Evolutionary conservation across 2,113 vertebrate species (phyloP).

Genomic region (Diadophis punctatus): DNA sequence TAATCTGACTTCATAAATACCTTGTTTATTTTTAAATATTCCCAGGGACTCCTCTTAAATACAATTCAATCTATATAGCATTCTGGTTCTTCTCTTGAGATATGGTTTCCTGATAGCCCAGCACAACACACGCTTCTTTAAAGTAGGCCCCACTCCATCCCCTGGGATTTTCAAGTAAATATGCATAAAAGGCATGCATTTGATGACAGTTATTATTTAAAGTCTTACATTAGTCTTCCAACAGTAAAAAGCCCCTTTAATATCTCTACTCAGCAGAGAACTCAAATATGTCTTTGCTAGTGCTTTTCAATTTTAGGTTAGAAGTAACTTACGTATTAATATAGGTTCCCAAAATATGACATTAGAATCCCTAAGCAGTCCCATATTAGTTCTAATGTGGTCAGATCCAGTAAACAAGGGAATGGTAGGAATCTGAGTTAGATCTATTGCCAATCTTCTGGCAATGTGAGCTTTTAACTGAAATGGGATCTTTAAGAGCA

Average conservation of each 20-base stretch:
- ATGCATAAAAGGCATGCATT: background rate
- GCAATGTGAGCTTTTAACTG: background rate
- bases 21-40: background rate
- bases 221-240: background rate
- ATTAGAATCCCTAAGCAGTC: background rate
- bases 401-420: background rate
- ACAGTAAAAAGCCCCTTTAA: background rate
- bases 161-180: background rate
- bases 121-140: background rate
- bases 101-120: background rate
- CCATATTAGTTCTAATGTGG: background rate
- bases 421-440: background rate
- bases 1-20: background rate
- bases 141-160: background rate
- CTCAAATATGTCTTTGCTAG: too few relatives aligned
- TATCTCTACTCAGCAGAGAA: background rate
- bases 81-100: background rate
- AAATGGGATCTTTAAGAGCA: background rate
- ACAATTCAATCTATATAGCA: background rate
- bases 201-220: background rate
- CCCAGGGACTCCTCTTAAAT: background rate
- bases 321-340: background rate
- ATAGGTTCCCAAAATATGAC: background rate
- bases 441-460: background rate
- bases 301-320: background rate